Evolutionary conservation across 2,888 invertebrate genomes (phyloP).

Genomic region (Hirtodrosophila alboralis): DNA sequence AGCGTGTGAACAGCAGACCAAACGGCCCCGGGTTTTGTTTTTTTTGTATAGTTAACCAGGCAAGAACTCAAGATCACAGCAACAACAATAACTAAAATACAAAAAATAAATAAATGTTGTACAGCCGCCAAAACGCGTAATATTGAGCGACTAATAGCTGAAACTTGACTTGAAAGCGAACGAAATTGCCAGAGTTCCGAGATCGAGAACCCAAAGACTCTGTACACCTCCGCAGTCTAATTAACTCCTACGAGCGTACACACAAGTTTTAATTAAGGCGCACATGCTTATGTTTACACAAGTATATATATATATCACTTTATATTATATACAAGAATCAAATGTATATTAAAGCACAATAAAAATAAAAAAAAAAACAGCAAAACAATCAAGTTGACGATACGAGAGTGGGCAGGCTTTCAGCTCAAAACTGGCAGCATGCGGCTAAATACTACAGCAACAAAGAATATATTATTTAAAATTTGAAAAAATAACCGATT

Average conservation of each 20-base stretch:
- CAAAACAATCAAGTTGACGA: slow-evolving; percentile 53
- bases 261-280: slow-evolving; percentile 66
- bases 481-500: not conserved
- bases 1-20: slow-evolving; percentile 82
- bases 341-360: slow-evolving; percentile 50
- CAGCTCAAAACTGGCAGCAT: slow-evolving; percentile 1
- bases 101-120: slow-evolving; percentile 48
- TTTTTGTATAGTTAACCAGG: slow-evolving; percentile 12
- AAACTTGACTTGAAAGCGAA: slow-evolving; percentile 79
- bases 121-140: slow-evolving; percentile 68
- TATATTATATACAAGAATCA: slow-evolving; percentile 46
- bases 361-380: slow-evolving; percentile 42
- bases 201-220: slow-evolving; percentile 18
- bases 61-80: slow-evolving; percentile 61
- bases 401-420: slow-evolving; percentile 51
- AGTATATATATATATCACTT: slow-evolving; percentile 2
- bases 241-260: slow-evolving; percentile 69
- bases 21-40: slow-evolving; percentile 46
- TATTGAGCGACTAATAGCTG: slow-evolving; percentile 74
- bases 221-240: slow-evolving; percentile 74
- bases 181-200: slow-evolving; percentile 39
- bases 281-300: slow-evolving; percentile 42
- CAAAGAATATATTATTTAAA: slow-evolving; percentile 14
- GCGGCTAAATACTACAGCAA: slow-evolving; percentile 22
- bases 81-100: slow-evolving; percentile 24